A percentile compares a stretch with the other conserved stretches of the same genome.
Conservation (phyloP, 2,797 vertebrate species). For the Anguilla megastoma region DNA sequence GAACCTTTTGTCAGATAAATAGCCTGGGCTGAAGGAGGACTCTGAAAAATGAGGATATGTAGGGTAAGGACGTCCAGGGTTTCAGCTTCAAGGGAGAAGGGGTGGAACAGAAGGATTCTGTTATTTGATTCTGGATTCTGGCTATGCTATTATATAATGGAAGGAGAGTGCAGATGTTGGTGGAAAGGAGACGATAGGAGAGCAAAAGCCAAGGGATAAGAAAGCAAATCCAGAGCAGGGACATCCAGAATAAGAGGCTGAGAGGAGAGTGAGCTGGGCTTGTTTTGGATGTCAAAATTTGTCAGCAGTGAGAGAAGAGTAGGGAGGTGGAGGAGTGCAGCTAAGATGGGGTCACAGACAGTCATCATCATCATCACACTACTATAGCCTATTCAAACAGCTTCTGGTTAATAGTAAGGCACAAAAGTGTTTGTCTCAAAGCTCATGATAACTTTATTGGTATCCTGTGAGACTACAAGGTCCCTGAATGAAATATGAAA, state of each 20-base stretch:
- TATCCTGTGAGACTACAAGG: not conserved
- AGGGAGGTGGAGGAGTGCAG: not conserved
- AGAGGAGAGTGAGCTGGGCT: not conserved
- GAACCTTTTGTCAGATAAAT: not conserved
- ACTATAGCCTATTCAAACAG: not conserved
- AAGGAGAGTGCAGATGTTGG: not conserved
- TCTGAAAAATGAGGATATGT: not conserved
- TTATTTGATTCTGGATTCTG: not conserved
- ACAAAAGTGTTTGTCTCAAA: not conserved
- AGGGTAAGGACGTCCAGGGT: not conserved
- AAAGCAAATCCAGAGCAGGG: not conserved
- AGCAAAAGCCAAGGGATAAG: not conserved
- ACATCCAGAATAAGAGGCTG: not conserved
- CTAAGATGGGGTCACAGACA: not conserved
- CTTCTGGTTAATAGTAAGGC: not conserved
- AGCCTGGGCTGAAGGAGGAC: not conserved
- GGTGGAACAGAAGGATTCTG: not conserved
- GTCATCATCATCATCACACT: not conserved
- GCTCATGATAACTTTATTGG: not conserved
- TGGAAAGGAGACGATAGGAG: not conserved
- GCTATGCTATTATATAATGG: not conserved
- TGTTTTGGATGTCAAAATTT: not conserved
- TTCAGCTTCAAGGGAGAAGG: not conserved
- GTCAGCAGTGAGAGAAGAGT: not conserved
- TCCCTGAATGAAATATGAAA: slow-evolving; percentile 2